A percentile compares a stretch with the other conserved stretches of the same genome.
phyloP scores from a whole-genome alignment of 1,140 invertebrate genomes.

The Charaxes varanes region DNA sequence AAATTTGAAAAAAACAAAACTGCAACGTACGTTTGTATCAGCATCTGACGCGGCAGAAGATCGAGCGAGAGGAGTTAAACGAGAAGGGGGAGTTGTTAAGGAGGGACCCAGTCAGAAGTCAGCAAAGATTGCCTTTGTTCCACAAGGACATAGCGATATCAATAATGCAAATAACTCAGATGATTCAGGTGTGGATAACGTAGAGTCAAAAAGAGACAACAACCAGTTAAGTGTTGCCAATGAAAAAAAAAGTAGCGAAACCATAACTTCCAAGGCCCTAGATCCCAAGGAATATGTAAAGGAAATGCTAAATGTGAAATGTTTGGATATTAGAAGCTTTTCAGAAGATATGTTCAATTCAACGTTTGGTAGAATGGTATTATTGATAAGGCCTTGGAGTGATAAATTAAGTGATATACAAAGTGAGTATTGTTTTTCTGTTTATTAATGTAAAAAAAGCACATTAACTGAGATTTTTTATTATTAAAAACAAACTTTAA shows the following conservation, averaged over 20 bases:
- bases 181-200: no score
- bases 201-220: not conserved
- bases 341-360: conserved; percentile 51
- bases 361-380: conserved; percentile 43
- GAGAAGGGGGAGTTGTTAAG: conserved; percentile 63
- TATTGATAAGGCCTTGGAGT: conserved; percentile 50
- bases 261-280: conserved; percentile 3
- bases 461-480: no score
- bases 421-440: conserved; percentile 29
- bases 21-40: conserved; percentile 79
- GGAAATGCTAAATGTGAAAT: conserved; percentile 39
- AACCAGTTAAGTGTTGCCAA: not conserved
- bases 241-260: conserved; percentile 2
- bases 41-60: conserved; percentile 79
- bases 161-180: conserved; percentile 14
- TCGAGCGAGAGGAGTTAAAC: conserved; percentile 67
- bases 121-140: conserved; percentile 45
- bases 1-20: conserved; percentile 74
- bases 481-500: no score
- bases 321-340: conserved; percentile 38
- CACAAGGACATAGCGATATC: conserved; percentile 23
- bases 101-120: conserved; percentile 30
- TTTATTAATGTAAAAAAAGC: no score
- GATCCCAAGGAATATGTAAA: conserved; percentile 33
- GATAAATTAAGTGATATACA: conserved; percentile 45